Base-by-base conservation (phyloP, 2,113 vertebrate genomes). In the Heteronetta atricapilla region DNA sequence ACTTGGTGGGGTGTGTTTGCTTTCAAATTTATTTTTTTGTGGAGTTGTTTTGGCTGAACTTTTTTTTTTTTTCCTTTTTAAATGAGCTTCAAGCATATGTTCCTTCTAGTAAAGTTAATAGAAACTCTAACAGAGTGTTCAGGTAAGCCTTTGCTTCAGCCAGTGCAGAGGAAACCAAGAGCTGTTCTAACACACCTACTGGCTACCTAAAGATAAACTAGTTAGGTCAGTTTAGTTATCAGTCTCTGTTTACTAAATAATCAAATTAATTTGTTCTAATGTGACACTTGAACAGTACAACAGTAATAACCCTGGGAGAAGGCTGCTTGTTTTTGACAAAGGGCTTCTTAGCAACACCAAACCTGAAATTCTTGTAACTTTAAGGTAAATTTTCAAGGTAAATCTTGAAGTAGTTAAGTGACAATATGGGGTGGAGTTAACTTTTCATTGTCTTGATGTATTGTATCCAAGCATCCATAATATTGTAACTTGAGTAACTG, bases 1-100 rank as follows among this genome's bases (percentile, higher is more conserved):
- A 88, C 96, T 97, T 95, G 88, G 86, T 97, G 95, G 90, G 21
- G 11, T 92, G 69, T 91, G 33, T 96, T 97, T 96, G 96, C 96
- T 96, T 95, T 95, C 67, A 68, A 31, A n/a, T 70, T 93, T 95
- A 31, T 8, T 74, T 85, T 85, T 73, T 50, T 52, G 33, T 6
- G 38, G 69, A 76, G 53, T 96, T 88, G 95, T 96, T 96, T 93
- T 92, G 83, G 70, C 88, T 81, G 52, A 53, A 42, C 22, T 69
- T 85, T 64, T 50, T 52, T 23, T 23, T 36, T 13, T 63, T 25
- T 40, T 53, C 46, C 40, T 44, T 78, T 66, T 36, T 8, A 38
- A 88, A 13, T 50, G 38, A 17, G 3, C 86, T 96, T 90, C 40
- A 53, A 92, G 86, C 72, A 50, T 94, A 26, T 50, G 15, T 68